These are phyloP conservation scores for Rhombomys opimus DNA, from an alignment of 2,113 vertebrate species.

Conservation along the genomic window DNA sequence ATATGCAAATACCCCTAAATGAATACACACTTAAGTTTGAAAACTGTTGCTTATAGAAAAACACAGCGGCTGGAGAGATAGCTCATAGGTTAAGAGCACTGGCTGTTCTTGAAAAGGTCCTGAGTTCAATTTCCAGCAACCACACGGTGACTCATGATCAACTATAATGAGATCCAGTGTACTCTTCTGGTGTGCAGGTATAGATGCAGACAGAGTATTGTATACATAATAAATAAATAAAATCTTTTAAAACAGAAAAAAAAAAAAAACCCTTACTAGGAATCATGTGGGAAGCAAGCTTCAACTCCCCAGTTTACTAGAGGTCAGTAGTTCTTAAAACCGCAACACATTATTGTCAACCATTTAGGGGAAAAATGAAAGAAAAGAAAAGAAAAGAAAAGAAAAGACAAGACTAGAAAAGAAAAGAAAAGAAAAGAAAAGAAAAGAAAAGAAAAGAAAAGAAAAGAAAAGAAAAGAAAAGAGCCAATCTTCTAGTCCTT, in stretches of 20 bases:
- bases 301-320: constrained; percentile 47
- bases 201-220: no score
- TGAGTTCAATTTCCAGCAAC: no score
- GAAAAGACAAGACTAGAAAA: neutral
- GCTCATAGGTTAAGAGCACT: no score
- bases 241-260: no score
- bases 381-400: neutral
- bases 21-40: constrained; percentile 37
- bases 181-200: no score
- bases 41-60: constrained; percentile 26
- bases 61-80: neutral
- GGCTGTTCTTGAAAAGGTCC: no score
- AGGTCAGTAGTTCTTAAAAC: constrained; percentile 9
- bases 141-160: no score
- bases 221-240: no score
- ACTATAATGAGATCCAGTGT: no score
- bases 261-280: no score
- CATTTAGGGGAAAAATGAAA: neutral
- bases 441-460: neutral
- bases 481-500: neutral
- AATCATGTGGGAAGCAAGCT: neutral
- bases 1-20: constrained; percentile 19
- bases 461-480: neutral
- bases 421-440: no score
- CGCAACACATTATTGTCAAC: constrained; percentile 28